These are phyloP conservation scores for Morone saxatilis DNA, from an alignment of 2,113 vertebrate species.

Conservation along the genomic window DNA sequence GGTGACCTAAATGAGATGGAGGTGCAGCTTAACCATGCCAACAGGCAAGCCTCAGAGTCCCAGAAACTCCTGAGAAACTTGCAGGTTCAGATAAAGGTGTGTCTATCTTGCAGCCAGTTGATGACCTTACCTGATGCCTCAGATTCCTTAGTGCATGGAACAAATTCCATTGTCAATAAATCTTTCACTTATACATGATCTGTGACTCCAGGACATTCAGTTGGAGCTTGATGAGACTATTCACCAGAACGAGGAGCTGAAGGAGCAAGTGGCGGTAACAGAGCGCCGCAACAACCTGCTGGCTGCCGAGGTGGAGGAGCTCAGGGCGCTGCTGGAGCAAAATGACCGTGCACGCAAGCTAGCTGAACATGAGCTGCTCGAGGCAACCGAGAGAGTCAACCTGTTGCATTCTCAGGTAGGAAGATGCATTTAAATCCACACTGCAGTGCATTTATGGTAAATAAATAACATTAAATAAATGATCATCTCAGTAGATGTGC, in stretches of 20 bases:
- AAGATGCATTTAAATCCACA: neutral
- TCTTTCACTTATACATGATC: too few relatives aligned
- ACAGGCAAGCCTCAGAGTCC: conserved; percentile 89
- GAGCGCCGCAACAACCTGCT: conserved; percentile 90
- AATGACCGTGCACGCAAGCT: conserved; percentile 90
- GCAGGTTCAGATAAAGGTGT: conserved; percentile 92
- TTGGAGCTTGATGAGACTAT: conserved; percentile 90
- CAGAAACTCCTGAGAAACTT: conserved; percentile 89
- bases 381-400: conserved; percentile 91
- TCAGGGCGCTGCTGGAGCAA: conserved; percentile 89
- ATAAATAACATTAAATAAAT: neutral
- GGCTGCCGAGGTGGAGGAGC: conserved; percentile 90
- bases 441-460: neutral
- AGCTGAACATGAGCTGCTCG: conserved; percentile 92
- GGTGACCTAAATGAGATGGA: conserved; percentile 95
- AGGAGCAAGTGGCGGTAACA: conserved; percentile 89
- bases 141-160: neutral
- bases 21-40: conserved; percentile 92
- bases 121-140: neutral
- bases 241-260: conserved; percentile 89
- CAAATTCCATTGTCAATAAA: neutral
- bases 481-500: neutral
- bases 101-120: neutral
- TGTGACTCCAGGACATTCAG: conserved; percentile 87
- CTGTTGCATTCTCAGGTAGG: conserved; percentile 92